Conservation (phyloP, 2,888 invertebrate species). For the Suillia variegata region DNA sequence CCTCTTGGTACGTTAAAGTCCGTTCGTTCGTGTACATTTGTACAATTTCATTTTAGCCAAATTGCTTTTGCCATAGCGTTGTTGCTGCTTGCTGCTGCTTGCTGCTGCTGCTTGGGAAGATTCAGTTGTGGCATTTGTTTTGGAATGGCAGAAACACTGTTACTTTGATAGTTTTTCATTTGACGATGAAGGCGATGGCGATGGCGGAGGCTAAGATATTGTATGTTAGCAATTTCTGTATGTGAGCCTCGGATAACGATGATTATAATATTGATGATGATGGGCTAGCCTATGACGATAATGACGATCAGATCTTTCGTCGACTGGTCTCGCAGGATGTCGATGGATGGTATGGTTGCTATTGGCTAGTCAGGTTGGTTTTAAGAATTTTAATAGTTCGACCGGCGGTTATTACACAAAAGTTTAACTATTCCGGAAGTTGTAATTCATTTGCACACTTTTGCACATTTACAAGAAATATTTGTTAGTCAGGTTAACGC, state of each 20-base stretch:
- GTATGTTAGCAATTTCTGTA: too few relatives aligned
- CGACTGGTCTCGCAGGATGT: not conserved
- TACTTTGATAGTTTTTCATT: conserved; percentile 18
- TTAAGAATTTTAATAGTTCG: too few relatives aligned
- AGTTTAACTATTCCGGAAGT: too few relatives aligned
- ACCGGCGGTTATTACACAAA: too few relatives aligned
- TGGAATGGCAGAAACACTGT: conserved; percentile 11
- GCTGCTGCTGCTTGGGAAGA: conserved; percentile 9
- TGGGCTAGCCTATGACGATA: not conserved
- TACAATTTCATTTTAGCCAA: conserved; percentile 17
- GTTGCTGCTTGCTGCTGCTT: not conserved
- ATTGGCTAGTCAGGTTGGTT: too few relatives aligned
- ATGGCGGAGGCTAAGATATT: not conserved
- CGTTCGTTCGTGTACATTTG: conserved; percentile 10
- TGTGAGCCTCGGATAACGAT: too few relatives aligned
- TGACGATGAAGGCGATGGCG: not conserved
- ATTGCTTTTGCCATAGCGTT: conserved; percentile 6
- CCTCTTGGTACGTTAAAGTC: conserved; percentile 13
- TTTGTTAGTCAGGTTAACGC: too few relatives aligned
- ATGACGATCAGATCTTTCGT: not conserved
- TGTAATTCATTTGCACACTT: too few relatives aligned
- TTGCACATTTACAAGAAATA: too few relatives aligned
- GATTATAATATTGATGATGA: not conserved
- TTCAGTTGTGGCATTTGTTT: not conserved
- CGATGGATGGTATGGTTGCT: not conserved